Percentiles rank a stretch among this genome's conserved stretches.
These are phyloP conservation scores for Clavelina lepadiformis DNA, from an alignment of 23 tunicate genomes.

Conservation along the genomic window DNA sequence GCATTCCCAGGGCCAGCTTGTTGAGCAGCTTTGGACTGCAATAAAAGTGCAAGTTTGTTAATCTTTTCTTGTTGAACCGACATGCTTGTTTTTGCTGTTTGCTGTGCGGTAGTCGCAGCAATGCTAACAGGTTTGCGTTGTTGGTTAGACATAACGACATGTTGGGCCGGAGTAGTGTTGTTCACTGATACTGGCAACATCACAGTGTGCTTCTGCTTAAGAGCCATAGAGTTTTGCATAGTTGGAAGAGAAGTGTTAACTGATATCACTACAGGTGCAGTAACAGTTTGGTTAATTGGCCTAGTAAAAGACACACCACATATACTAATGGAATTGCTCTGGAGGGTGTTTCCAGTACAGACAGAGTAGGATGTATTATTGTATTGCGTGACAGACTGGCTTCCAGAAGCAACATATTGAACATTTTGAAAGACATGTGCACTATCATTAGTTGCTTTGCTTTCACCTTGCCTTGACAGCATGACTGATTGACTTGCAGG, in stretches of 20 bases:
- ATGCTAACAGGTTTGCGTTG: not conserved
- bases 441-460: not conserved
- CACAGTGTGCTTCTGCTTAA: not conserved
- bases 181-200: no score
- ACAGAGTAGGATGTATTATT: not conserved
- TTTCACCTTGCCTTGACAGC: not conserved
- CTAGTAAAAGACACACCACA: not conserved
- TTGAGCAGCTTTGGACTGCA: constrained; percentile 31
- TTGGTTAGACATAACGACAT: not conserved
- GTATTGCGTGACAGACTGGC: constrained; percentile 6
- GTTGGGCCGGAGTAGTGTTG: no score
- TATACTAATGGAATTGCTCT: not conserved
- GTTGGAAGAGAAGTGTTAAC: not conserved
- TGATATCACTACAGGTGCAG: not conserved
- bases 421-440: not conserved
- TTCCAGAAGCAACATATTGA: constrained; percentile 8
- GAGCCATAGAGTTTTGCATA: not conserved
- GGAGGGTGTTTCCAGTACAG: not conserved
- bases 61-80: constrained; percentile 14
- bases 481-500: not conserved
- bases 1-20: constrained; percentile 19
- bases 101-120: not conserved
- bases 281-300: not conserved
- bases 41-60: constrained; percentile 31
- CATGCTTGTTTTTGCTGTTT: not conserved